phyloP scores from a whole-genome alignment of 2,888 invertebrate species.

The Byasa hedistus region DNA sequence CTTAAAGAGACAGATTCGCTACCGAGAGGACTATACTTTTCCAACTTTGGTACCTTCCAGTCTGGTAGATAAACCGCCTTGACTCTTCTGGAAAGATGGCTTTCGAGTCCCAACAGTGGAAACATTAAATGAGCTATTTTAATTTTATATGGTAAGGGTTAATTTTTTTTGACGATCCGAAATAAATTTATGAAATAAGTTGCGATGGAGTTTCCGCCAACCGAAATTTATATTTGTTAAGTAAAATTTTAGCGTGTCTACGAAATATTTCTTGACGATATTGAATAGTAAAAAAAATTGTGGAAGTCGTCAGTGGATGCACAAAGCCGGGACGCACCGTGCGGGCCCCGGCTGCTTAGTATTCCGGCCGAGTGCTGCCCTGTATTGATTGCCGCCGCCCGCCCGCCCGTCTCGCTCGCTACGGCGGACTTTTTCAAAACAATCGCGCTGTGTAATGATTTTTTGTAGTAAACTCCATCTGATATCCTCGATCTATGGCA shows the following conservation, averaged over 20 bases:
- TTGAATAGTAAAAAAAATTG: conserved; percentile 10
- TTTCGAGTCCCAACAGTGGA: too few species aligned
- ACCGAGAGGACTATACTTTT: too few species aligned
- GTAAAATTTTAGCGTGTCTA: neutral
- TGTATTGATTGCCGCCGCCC: conserved; percentile 82
- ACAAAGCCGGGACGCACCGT: conserved; percentile 39
- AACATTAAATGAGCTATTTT: too few species aligned
- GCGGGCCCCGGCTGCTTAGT: conserved; percentile 72
- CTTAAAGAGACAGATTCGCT: too few species aligned
- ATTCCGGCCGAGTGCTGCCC: conserved; percentile 81
- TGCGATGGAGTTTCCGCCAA: too few species aligned
- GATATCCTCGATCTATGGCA: conserved; percentile 11
- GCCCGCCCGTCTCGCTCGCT: conserved; percentile 47
- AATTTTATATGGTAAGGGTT: too few species aligned
- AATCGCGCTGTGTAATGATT: conserved; percentile 66
- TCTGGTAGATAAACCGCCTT: too few species aligned
- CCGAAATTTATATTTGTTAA: too few species aligned
- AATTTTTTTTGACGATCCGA: too few species aligned
- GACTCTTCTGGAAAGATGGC: too few species aligned
- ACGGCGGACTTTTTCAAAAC: conserved; percentile 74
- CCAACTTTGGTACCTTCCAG: too few species aligned
- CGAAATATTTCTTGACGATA: neutral
- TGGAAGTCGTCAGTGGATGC: conserved; percentile 24
- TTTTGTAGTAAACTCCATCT: conserved; percentile 43
- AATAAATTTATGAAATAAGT: too few species aligned